Evolutionary conservation across 2,113 vertebrate genomes (phyloP), one percentile per base, ranked within the genome.

Genomic region (Pleuronectes platessa): DNA sequence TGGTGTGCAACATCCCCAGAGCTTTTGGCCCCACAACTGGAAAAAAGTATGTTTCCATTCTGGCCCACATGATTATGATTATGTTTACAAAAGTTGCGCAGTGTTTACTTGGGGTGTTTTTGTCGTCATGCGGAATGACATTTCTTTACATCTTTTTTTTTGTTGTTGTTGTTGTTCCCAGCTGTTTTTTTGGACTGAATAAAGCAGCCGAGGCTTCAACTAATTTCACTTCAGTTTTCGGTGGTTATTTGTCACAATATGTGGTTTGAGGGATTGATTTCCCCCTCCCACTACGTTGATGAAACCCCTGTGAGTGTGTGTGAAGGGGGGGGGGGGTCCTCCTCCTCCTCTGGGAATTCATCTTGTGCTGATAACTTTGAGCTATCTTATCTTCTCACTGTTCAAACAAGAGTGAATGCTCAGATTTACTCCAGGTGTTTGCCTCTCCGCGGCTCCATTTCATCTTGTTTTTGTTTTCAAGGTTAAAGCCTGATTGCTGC

Each of bases 311-410:
- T 80, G 74, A 77, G 47, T 51, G 47, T 51, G 47, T 51, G 47
- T 18, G 47, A 17, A 18, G 4, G 17, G 17, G 14, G 7, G 17
- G 49, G 71, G 69, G 40, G 31, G 31, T n/a, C n/a, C n/a, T 3
- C 0, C 67, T 85, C 84, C 88, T 86, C 79, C 73, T 51, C 47
- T 51, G 91, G 90, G 91, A 88, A 92, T 92, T 86, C 86, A 88
- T 93, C 84, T 90, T 83, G 65, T 70, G 83, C 90, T 92, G 92
- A 92, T 93, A 93, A 92, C 90, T 92, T 92, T 89, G 86, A 88
- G 88, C 89, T 88, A 91, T 92, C 91, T 92, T 93, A 93, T 93
- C 92, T 89, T 88, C 84, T 85, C 86, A 63, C 89, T 92, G 91
- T 91, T 93, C 87, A 92, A 93, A 92, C 92, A 93, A 85, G 86